Conservation (phyloP, 2,113 vertebrate genomes). For the Erinaceus europaeus region DNA sequence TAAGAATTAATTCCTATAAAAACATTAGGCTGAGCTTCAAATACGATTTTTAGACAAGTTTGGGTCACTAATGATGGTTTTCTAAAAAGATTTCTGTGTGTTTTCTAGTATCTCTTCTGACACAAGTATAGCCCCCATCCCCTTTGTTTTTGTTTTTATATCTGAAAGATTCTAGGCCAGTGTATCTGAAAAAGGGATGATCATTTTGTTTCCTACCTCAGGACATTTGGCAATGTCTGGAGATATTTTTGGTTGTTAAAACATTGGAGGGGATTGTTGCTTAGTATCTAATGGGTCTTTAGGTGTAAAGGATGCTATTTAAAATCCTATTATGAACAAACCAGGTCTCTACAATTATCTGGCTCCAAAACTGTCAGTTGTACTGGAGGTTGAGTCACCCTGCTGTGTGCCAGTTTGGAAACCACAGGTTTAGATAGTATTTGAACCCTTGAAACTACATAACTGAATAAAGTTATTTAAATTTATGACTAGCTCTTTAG, state of each 20-base stretch:
- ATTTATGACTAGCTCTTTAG: background rate
- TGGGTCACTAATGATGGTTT: background rate
- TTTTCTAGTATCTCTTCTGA: background rate
- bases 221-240: too few species aligned
- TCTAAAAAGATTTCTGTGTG: background rate
- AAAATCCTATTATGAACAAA: too few species aligned
- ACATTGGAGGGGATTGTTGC: background rate
- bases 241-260: too few species aligned
- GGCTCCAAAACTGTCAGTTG: background rate
- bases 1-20: background rate
- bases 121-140: background rate
- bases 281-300: background rate
- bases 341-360: too few species aligned
- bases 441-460: background rate
- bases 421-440: constrained; percentile 11
- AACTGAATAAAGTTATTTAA: background rate
- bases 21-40: background rate
- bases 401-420: background rate
- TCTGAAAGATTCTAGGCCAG: background rate
- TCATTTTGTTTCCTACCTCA: background rate
- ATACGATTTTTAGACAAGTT: constrained; percentile 3
- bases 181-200: background rate
- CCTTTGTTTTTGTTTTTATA: background rate
- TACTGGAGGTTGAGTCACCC: too few species aligned
- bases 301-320: background rate